Percentiles rank a stretch among this genome's conserved stretches.
phyloP scores from a whole-genome alignment of 2,113 vertebrate species.

The Ameiurus melas region DNA sequence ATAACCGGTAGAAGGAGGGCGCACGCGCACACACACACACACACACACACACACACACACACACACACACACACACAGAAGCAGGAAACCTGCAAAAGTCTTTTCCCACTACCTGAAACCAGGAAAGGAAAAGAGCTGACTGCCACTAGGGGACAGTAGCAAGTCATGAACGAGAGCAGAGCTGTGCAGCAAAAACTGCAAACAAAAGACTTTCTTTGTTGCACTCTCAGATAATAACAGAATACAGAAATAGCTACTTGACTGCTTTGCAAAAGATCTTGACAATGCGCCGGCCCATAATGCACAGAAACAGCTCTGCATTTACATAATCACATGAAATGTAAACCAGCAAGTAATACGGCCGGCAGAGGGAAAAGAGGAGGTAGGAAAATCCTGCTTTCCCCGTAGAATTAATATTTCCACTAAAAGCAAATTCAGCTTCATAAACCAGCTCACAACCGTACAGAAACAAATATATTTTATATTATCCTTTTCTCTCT shows the following conservation, averaged over 20 bases:
- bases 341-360: slow-evolving; percentile 68
- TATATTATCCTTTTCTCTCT: slow-evolving; percentile 50
- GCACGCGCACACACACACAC: slow-evolving; percentile 70
- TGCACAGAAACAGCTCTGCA: slow-evolving; percentile 71
- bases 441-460: slow-evolving; percentile 65
- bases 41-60: too few relatives aligned
- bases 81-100: slow-evolving; percentile 44
- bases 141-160: slow-evolving; percentile 99
- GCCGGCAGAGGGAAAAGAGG: slow-evolving; percentile 68
- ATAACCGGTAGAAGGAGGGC: slow-evolving; percentile 68
- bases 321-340: slow-evolving; percentile 79
- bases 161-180: slow-evolving; percentile 87
- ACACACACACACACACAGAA: not conserved
- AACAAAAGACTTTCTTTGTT: slow-evolving; percentile 99
- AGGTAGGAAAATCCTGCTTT: slow-evolving; percentile 56
- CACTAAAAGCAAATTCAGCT: slow-evolving; percentile 67
- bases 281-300: slow-evolving; percentile 73
- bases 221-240: slow-evolving; percentile 79
- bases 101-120: slow-evolving; percentile 39
- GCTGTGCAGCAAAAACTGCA: slow-evolving; percentile 73
- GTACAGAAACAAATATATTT: slow-evolving; percentile 62
- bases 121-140: slow-evolving; percentile 52
- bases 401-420: slow-evolving; percentile 68
- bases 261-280: slow-evolving; percentile 80
- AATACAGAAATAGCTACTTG: slow-evolving; percentile 80